Evolutionary conservation across 2,797 vertebrate genomes (phyloP), one percentile per base, ranked within the genome.

Genomic region (Nyctibius grandis): DNA sequence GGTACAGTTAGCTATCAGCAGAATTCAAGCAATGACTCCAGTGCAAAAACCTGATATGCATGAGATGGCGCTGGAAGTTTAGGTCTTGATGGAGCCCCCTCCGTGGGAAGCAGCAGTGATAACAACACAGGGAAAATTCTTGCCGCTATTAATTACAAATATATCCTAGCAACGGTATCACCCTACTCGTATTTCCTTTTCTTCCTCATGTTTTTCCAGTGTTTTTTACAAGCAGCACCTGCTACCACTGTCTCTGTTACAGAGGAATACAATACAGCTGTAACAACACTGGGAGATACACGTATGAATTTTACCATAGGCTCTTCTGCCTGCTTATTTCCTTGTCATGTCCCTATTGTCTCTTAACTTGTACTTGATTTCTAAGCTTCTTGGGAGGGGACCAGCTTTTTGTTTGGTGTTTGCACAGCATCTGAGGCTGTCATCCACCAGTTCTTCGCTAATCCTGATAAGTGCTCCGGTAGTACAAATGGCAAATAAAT

Each of bases 141-240:
- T 76, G 82, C 21, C 15, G 4, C 67, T 76, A 6, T 56, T 93
- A 91, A 73, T 82, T 90, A 47, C 59, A 34, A 65, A 67, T 4
- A 6, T 88, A 76, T 93, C 89, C 77, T 94, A 94, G 83, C 93
- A 95, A 86, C 83, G 91, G 29, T 65, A 38, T 87, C 75, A 29
- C 36, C 26, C 54, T 91, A 20, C 85, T 95, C 26, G 0, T 54
- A 48, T 91, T 94, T 95, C 80, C 56, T 84, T 86, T 88, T 69
- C 76, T 86, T 80, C 34, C 18, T 70, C 29, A 3, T n/a, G 33
- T 75, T 78, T 96, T 96, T 69, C 73, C 45, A 70, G 47, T 74
- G 69, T 89, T 93, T 93, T 87, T 95, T 80, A 59, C 73, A 92
- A 93, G 76, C 74, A 61, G 67, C 85, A 93, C 91, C 91, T 97